Conservation (phyloP, 2,888 invertebrate genomes). For the Cephus pulcher region DNA sequence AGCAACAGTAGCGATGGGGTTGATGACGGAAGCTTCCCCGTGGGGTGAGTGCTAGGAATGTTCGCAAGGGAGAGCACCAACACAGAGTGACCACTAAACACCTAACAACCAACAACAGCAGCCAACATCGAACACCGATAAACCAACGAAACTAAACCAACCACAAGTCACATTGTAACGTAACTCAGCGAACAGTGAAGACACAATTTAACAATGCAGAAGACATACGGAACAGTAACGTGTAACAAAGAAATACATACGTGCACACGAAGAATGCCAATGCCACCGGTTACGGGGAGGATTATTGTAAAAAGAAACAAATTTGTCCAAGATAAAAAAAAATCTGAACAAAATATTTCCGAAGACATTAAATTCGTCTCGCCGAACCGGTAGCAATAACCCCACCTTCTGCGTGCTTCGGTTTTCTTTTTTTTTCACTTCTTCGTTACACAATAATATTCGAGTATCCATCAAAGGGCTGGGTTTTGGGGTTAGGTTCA, state of each 20-base stretch:
- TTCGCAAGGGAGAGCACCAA: slow-evolving; percentile 52
- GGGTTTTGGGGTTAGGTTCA: background rate
- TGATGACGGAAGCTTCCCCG: slow-evolving; percentile 16
- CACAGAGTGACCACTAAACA: slow-evolving; percentile 65
- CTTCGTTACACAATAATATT: background rate
- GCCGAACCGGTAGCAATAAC: background rate
- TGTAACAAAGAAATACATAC: slow-evolving; percentile 42
- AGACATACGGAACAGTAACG: slow-evolving; percentile 10
- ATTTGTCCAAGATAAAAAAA: background rate
- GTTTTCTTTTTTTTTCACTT: background rate
- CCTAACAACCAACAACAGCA: slow-evolving; percentile 65
- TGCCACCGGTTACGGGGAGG: slow-evolving; percentile 17
- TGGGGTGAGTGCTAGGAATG: slow-evolving; percentile 36
- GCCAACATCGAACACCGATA: slow-evolving; percentile 65
- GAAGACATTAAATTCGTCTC: background rate
- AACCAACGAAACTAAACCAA: slow-evolving; percentile 63
- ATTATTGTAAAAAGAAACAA: background rate
- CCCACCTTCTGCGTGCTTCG: background rate
- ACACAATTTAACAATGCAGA: slow-evolving; percentile 49
- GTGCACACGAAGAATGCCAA: slow-evolving; percentile 41
- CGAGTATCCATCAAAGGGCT: background rate
- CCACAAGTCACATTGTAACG: slow-evolving; percentile 62
- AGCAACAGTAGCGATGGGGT: slow-evolving; percentile 34
- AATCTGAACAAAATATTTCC: background rate
- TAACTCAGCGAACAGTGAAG: slow-evolving; percentile 60